These are phyloP conservation scores for Distichodus sexfasciatus DNA, from an alignment of 2,797 vertebrate genomes.

Conservation along the genomic window DNA sequence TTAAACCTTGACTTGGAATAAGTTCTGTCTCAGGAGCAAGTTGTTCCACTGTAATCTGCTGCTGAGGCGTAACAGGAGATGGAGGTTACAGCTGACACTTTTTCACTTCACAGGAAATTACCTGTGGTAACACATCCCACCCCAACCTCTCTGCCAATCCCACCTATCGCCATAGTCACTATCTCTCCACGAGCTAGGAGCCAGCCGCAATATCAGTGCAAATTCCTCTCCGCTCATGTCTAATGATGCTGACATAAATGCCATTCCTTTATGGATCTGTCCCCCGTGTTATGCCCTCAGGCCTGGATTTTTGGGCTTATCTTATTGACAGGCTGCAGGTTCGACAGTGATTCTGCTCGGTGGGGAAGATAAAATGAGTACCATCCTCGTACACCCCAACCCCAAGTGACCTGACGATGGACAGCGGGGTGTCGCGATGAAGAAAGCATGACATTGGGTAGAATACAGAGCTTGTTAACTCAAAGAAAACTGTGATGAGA, in stretches of 20 bases:
- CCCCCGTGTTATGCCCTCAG: conserved; percentile 26
- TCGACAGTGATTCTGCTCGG: conserved; percentile 21
- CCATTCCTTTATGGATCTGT: conserved; percentile 40
- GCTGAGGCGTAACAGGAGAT: conserved; percentile 12
- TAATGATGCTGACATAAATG: conserved; percentile 49
- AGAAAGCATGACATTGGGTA: background rate
- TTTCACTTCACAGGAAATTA: conserved; percentile 22
- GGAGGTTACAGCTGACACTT: conserved; percentile 29
- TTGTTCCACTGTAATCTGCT: conserved; percentile 7
- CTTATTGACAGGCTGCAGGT: conserved; percentile 37
- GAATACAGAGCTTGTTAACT: background rate
- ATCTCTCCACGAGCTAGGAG: conserved; percentile 5
- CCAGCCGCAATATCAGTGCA: conserved; percentile 15
- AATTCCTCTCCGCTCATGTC: conserved; percentile 35
- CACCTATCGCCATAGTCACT: conserved; percentile 37
- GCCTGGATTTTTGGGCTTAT: conserved; percentile 36
- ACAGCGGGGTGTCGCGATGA: too few relatives aligned
- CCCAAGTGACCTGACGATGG: conserved; percentile 1
- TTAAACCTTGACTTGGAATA: too few relatives aligned
- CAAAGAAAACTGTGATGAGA: too few relatives aligned
- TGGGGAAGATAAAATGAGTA: background rate
- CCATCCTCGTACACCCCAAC: conserved; percentile 8
- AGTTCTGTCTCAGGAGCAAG: background rate
- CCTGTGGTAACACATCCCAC: conserved; percentile 12
- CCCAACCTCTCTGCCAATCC: conserved; percentile 9